These are phyloP conservation scores for Chrysolina americana DNA, from an alignment of 2,888 invertebrate species.

Conservation along the genomic window DNA sequence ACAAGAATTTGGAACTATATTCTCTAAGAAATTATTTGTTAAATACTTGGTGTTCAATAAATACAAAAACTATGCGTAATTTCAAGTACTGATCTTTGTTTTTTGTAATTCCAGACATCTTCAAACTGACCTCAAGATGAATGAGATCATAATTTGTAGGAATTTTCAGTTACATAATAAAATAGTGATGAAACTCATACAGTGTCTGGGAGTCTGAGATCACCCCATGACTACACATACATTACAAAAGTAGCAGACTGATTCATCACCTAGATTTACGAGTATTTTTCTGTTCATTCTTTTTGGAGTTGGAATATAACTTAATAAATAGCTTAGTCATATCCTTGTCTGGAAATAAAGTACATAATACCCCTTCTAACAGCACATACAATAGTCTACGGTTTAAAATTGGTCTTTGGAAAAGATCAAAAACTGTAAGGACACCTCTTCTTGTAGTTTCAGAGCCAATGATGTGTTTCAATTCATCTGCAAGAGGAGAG, in stretches of 20 bases:
- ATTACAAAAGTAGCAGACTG: conserved; percentile 30
- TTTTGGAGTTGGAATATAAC: conserved; percentile 78
- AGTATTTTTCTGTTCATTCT: conserved; percentile 56
- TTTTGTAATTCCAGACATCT: too few species aligned
- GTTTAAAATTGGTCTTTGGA: conserved; percentile 90
- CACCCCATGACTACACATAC: conserved; percentile 17
- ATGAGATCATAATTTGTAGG: too few species aligned
- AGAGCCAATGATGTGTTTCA: conserved; percentile 90
- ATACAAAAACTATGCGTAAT: too few species aligned
- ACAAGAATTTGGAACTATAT: too few species aligned
- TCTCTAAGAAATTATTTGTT: too few species aligned
- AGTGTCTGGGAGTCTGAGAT: too few species aligned
- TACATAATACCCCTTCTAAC: conserved; percentile 84
- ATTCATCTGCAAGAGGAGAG: conserved; percentile 78
- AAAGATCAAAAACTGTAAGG: conserved; percentile 87
- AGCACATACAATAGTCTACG: conserved; percentile 86
- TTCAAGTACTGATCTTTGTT: too few species aligned
- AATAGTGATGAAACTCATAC: too few species aligned
- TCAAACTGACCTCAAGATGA: too few species aligned
- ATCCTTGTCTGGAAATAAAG: conserved; percentile 86
- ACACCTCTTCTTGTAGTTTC: conserved; percentile 89
- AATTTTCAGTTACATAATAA: too few species aligned
- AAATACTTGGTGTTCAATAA: too few species aligned
- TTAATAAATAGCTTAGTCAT: conserved; percentile 80
- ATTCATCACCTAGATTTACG: conserved; percentile 59